These are phyloP conservation scores for Scartelaos histophorus DNA, from an alignment of 2,113 vertebrate species.

Conservation along the genomic window DNA sequence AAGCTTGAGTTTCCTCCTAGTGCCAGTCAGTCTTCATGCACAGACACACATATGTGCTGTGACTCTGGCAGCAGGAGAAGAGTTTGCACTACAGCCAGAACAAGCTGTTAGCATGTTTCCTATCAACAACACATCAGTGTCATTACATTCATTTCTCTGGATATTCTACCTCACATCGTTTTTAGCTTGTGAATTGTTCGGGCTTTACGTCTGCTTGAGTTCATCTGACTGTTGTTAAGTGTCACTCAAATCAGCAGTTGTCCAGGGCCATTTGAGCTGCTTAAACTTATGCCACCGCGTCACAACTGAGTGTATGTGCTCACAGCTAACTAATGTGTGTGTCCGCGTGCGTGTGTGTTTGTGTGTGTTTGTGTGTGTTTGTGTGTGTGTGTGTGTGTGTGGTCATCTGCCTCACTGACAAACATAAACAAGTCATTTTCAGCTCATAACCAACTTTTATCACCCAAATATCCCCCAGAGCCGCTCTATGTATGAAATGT, in stretches of 20 bases:
- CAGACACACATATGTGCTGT: background rate
- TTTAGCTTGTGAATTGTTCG: background rate
- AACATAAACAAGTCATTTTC: constrained; percentile 33
- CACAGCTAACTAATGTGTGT: background rate
- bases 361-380: constrained; percentile 16
- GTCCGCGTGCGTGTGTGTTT: constrained; percentile 20
- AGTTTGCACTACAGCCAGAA: background rate
- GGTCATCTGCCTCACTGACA: constrained; percentile 25
- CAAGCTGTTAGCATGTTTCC: background rate
- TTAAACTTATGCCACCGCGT: background rate
- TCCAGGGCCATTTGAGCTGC: background rate
- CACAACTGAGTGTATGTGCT: background rate
- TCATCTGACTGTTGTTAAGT: background rate
- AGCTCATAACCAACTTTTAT: constrained; percentile 48
- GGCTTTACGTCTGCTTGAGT: background rate
- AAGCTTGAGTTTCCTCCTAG: background rate
- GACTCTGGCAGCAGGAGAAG: background rate
- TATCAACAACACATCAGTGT: background rate
- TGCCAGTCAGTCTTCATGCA: background rate
- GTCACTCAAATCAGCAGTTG: background rate
- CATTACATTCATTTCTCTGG: background rate
- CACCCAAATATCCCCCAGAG: constrained; percentile 5
- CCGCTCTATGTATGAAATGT: constrained; percentile 1
- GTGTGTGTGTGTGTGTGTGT: constrained; percentile 18
- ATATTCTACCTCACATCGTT: background rate